Percentiles rank a stretch among this genome's conserved stretches.
These are phyloP conservation scores for Halocynthia roretzi DNA, from an alignment of 23 tunicate genomes.

Conservation along the genomic window DNA sequence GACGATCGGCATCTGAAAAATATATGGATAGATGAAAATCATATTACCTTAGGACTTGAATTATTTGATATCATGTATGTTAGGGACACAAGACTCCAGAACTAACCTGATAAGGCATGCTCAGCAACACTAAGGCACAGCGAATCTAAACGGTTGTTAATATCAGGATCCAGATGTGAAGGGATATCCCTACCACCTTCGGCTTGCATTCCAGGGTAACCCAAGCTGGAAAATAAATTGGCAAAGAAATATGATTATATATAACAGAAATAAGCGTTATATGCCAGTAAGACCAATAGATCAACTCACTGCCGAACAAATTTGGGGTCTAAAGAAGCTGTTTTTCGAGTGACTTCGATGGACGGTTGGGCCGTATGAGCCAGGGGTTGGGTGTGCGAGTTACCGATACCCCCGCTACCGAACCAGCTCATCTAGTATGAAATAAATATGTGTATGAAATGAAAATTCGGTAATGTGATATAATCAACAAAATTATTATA, in stretches of 20 bases:
- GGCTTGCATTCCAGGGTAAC: neutral
- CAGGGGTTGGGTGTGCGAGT: slow-evolving; percentile 15
- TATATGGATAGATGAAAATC: neutral
- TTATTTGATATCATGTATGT: too few species aligned
- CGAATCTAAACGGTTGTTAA: slow-evolving; percentile 58
- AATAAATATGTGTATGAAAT: neutral
- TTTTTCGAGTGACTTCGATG: slow-evolving; percentile 50
- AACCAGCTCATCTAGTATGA: slow-evolving; percentile 37
- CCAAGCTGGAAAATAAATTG: neutral
- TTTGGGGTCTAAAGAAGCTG: slow-evolving; percentile 82
- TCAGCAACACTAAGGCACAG: slow-evolving; percentile 82
- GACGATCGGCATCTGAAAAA: slow-evolving; percentile 14
- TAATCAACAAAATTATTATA: neutral
- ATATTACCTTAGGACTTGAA: neutral
- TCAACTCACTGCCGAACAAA: slow-evolving; percentile 44
- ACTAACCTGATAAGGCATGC: slow-evolving; percentile 71
- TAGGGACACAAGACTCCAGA: neutral
- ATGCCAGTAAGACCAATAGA: too few species aligned
- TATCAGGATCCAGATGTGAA: slow-evolving; percentile 18
- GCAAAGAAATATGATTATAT: too few species aligned
- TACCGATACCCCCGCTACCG: slow-evolving; percentile 3
- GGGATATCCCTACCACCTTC: neutral
- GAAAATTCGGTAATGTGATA: neutral
- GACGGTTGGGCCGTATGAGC: slow-evolving; percentile 26
- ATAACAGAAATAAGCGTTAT: too few species aligned